phyloP scores from a whole-genome alignment of 2,797 vertebrate genomes.

The Enteromius unitaeniatus region DNA sequence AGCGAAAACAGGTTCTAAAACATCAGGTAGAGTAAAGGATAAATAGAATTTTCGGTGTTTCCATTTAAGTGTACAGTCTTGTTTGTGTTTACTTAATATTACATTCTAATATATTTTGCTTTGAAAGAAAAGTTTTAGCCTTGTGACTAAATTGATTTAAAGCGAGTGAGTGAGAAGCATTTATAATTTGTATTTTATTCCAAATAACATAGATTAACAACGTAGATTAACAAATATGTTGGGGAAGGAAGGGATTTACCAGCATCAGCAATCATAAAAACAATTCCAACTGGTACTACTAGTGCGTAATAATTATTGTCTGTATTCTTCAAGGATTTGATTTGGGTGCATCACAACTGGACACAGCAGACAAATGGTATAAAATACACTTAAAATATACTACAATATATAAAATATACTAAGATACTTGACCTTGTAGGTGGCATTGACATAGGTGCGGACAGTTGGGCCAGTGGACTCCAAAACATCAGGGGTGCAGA shows the following conservation, averaged over 20 bases:
- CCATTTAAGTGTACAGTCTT: background rate
- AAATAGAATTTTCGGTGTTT: background rate
- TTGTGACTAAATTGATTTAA: background rate
- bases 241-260: background rate
- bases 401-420: no score
- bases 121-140: no score
- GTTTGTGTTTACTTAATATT: background rate
- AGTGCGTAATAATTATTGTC: background rate
- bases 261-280: background rate
- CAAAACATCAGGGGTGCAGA: slow-evolving; percentile 90
- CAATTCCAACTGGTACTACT: background rate
- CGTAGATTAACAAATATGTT: background rate
- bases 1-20: no score
- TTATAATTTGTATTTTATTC: background rate
- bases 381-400: background rate
- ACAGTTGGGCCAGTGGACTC: slow-evolving; percentile 90
- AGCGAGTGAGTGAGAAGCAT: background rate
- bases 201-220: no score
- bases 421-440: slow-evolving; percentile 83
- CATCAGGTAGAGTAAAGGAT: background rate
- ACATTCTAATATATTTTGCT: background rate
- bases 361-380: background rate
- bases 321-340: background rate
- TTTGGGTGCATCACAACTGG: background rate
- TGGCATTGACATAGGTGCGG: slow-evolving; percentile 90